Conservation (phyloP, 2,888 invertebrate genomes). For the Augochlorella aurata region DNA sequence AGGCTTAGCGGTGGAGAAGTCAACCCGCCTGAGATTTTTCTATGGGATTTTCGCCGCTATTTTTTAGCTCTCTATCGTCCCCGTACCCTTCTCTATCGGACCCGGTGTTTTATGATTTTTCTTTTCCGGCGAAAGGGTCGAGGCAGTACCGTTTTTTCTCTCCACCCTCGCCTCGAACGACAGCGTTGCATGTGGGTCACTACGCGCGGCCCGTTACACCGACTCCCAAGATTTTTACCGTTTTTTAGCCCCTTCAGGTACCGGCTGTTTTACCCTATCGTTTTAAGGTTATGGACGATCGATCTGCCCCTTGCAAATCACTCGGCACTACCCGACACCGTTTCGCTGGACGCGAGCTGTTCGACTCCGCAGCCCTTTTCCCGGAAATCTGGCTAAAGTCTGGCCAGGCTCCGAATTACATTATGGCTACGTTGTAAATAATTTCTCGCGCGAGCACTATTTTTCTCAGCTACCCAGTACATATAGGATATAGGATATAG, state of each 20-base stretch:
- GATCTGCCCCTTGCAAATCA: conserved; percentile 51
- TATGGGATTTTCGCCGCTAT: not conserved
- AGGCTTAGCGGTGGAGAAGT: conserved; percentile 78
- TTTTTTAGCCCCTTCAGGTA: conserved; percentile 49
- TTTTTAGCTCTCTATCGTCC: not conserved
- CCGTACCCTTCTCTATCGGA: not conserved
- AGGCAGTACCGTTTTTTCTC: conserved; percentile 49
- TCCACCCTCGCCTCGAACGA: not conserved
- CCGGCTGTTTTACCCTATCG: conserved; percentile 41
- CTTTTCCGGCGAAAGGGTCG: conserved; percentile 10
- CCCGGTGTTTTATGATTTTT: conserved; percentile 67
- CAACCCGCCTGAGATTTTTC: conserved; percentile 63
- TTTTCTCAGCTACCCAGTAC: not conserved
- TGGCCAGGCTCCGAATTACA: not conserved
- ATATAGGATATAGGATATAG: not conserved
- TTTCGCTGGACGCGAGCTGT: not conserved
- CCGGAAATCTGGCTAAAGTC: not conserved
- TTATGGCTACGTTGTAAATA: not conserved
- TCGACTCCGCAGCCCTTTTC: not conserved
- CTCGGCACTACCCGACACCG: conserved; percentile 14
- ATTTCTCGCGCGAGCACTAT: not conserved
- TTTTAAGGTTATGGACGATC: conserved; percentile 47
- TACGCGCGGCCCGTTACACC: conserved; percentile 54
- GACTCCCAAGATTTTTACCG: conserved; percentile 56
- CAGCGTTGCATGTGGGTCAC: conserved; percentile 56